Base-by-base conservation (phyloP, 2,113 vertebrate genomes). In the Pseudorectes ferrugineus region DNA sequence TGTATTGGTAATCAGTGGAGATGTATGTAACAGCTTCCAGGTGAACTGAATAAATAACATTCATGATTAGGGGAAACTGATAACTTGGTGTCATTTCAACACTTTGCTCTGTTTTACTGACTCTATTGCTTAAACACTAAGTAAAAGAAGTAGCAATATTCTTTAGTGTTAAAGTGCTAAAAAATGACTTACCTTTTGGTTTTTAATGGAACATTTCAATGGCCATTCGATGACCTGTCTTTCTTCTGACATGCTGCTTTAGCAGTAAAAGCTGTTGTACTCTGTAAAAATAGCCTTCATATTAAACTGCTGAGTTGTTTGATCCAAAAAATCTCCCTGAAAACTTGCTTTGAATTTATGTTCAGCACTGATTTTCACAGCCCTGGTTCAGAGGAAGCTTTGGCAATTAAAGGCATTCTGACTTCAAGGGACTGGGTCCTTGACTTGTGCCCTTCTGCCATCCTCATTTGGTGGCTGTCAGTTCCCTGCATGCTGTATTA, bases 311-410 rank as follows among this genome's bases (percentile, higher is more conserved):
- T 91, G 88, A 91, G 63, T 51, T 86, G 19, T 77, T 62, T 67
- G n/a, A 28, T 84, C 29, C 10, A 74, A 80, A 73, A 86, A 62
- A 28, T 49, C 45, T 36, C 55, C 51, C 66, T 43, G 79, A 78
- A 93, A 92, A 83, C 25, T 71, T 87, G 73, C 66, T 94, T 45
- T 61, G 78, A 36, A 67, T 88, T 83, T 84, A 59, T 67, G 57
- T 78, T 80, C 43, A 84, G 14, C 31, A 67, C 46, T 67, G 76
- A 67, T 97, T 95, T 94, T 86, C 76, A 71, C 73, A 93, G 46
- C 55, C 29, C 31, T 88, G 9, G 17, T 80, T 95, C 85, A 91
- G 55, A 40, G 59, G n/a, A 74, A 67, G n/a, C 36, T 86, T 86
- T 93, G 68, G 40, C 61, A 88, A 36, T 65, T 61, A 70, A 92